A percentile compares a stretch with the other conserved stretches of the same genome.
Evolutionary conservation across 2,888 invertebrate species (phyloP).

Genomic region (Strigamia transsilvanica): DNA sequence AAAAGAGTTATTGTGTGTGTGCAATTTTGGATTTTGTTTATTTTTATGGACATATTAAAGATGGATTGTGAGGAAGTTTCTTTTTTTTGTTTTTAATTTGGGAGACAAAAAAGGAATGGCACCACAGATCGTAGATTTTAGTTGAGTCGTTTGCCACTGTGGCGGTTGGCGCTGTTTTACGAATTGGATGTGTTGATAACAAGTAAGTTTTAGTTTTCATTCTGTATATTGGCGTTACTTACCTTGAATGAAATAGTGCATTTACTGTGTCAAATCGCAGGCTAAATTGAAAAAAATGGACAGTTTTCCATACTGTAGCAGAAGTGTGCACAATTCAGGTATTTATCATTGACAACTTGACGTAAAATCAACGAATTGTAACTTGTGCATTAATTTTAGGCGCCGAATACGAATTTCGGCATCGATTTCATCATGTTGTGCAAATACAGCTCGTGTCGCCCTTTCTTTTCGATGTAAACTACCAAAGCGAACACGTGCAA

Average conservation of each 20-base stretch:
- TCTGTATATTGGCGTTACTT: too few relatives aligned
- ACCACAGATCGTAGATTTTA: background rate
- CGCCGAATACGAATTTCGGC: background rate
- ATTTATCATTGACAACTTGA: background rate
- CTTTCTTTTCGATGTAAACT: background rate
- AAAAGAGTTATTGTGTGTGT: too few relatives aligned
- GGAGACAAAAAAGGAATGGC: too few relatives aligned
- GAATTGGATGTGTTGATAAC: background rate
- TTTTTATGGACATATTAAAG: too few relatives aligned
- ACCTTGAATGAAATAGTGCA: background rate
- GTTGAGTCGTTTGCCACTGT: background rate
- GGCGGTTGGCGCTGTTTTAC: background rate
- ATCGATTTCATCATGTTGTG: conserved; percentile 14
- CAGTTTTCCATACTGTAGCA: background rate
- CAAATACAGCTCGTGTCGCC: background rate
- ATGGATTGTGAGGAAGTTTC: too few relatives aligned
- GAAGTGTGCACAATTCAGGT: background rate
- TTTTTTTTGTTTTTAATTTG: too few relatives aligned
- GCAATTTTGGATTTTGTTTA: too few relatives aligned
- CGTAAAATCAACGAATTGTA: too few relatives aligned
- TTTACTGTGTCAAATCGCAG: background rate
- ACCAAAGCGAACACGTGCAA: background rate
- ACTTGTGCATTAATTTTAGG: background rate
- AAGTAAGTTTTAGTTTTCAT: background rate
- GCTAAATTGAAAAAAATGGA: background rate